Evolutionary conservation across 2,797 vertebrate genomes (phyloP), one percentile per base, ranked within the genome.

Genomic region (Selene dorsalis): DNA sequence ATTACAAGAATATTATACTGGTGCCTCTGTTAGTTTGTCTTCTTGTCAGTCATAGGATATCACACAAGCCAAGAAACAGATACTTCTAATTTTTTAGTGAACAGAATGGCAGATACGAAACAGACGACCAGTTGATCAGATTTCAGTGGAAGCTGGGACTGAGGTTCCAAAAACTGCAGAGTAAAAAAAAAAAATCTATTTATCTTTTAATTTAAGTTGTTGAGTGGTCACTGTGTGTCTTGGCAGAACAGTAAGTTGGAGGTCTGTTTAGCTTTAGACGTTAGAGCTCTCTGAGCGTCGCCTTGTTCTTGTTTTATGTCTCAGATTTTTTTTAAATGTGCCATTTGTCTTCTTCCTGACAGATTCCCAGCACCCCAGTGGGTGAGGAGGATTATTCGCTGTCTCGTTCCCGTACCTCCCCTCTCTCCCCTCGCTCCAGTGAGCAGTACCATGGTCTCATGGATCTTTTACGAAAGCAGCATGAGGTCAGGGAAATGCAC

Each of bases 311-410:
- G 10, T 55, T 52, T 14, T 24, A 43, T 65, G 30, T 61, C 24
- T 62, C 6, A 24, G n/a, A 48, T 22, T 35, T 50, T 38, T 17
- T 20, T 1, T 30, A 22, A 1, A 48, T 48, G 45, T 20, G 18
- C 20, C 17, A 48, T 48, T 67, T 16, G 6, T 69, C 8, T 66
- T 16, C 3, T 47, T 64, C 17, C 48, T 41, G 32, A 55, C 83
- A 98, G 97, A 95, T 98, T 53, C 97, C 97, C 0, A 92, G 85
- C 0, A 89, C 93, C 59, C 97, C 97, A 0, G 80, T 96, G 71
- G 94, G 94, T 74, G 96, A 96, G 75, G 96, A 97, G 0, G 95
- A 97, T 59, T 98, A 96, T 28, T 82, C 90, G 6, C 91, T 98
- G 26, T 84, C 91, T 73, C 95, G 93, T 65, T 93, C 94, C 0